Evolutionary conservation across 1,140 invertebrate genomes (phyloP).

Genomic region (Rhagoletis pomonella): DNA sequence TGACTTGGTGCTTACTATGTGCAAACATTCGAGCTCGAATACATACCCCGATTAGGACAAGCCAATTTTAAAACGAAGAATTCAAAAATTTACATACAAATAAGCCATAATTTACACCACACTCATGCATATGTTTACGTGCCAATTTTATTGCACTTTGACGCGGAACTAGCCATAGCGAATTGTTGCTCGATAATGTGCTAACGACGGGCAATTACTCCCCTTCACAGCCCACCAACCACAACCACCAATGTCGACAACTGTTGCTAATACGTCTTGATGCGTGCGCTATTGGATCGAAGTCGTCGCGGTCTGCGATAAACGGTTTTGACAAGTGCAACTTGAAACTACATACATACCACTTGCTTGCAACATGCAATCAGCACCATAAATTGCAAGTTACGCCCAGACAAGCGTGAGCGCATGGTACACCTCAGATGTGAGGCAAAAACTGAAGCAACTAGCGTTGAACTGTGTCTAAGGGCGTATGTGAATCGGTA

Average conservation of each 20-base stretch:
- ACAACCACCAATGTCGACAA: background rate
- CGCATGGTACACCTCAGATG: background rate
- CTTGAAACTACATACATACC: background rate
- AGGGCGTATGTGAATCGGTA: too few relatives aligned
- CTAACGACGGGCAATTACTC: background rate
- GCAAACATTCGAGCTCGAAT: too few relatives aligned
- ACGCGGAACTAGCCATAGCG: background rate
- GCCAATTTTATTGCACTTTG: background rate
- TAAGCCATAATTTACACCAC: too few relatives aligned
- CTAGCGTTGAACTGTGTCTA: background rate
- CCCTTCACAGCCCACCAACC: background rate
- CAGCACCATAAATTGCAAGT: slow-evolving; percentile 3
- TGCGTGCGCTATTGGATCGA: background rate
- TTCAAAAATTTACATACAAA: too few relatives aligned
- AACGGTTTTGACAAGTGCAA: background rate
- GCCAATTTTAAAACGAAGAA: too few relatives aligned
- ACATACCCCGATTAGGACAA: background rate
- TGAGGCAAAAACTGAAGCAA: background rate
- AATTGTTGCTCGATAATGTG: background rate
- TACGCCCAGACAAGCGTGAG: background rate
- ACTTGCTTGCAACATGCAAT: slow-evolving; percentile 19
- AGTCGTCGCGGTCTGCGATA: background rate
- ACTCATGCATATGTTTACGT: too few relatives aligned
- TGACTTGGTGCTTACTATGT: too few relatives aligned
- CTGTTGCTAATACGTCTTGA: background rate